Conservation (phyloP, 30 jellyfish, hydroid and myxozoan genomes). For the Aurelia aurita region DNA sequence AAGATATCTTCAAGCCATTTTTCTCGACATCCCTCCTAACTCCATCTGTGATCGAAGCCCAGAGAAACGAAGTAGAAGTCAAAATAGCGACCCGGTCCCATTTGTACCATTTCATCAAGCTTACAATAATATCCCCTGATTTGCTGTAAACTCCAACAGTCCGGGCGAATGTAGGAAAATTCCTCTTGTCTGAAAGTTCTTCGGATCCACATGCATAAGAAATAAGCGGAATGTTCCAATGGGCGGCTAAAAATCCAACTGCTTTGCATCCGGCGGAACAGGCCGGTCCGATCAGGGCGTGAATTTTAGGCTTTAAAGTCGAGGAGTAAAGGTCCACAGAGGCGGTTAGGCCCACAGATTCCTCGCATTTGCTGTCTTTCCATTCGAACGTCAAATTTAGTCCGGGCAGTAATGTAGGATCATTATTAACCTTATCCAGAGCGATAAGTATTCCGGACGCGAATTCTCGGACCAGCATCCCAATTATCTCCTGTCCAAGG, state of each 20-base stretch:
- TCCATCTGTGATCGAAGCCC: slow-evolving; percentile 72
- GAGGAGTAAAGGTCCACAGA: slow-evolving; percentile 65
- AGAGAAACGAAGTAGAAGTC: slow-evolving; percentile 75
- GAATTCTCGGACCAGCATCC: slow-evolving; percentile 88
- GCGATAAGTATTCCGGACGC: slow-evolving; percentile 90
- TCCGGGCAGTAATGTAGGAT: slow-evolving; percentile 76
- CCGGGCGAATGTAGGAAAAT: slow-evolving; percentile 84
- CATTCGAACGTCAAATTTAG: slow-evolving; percentile 67
- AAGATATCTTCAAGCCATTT: slow-evolving; percentile 26
- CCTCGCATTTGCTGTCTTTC: slow-evolving; percentile 88
- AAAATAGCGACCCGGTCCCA: slow-evolving; percentile 88
- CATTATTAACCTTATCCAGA: slow-evolving; percentile 66
- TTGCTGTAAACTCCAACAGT: slow-evolving; percentile 87
- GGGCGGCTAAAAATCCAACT: slow-evolving; percentile 68
- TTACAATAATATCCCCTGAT: slow-evolving; percentile 80
- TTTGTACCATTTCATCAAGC: slow-evolving; percentile 63
- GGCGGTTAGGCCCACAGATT: slow-evolving; percentile 63
- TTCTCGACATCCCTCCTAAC: slow-evolving; percentile 50
- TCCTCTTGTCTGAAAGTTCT: slow-evolving; percentile 47
- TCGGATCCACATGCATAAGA: slow-evolving; percentile 90
- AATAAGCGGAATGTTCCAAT: slow-evolving; percentile 86
- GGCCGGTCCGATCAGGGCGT: slow-evolving; percentile 95
- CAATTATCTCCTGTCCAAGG: slow-evolving; percentile 92
- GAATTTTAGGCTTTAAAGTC: slow-evolving; percentile 27
- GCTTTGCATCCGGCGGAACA: slow-evolving; percentile 89